These are phyloP conservation scores for Scatophagus argus DNA, from an alignment of 2,113 vertebrate species.

Conservation along the genomic window DNA sequence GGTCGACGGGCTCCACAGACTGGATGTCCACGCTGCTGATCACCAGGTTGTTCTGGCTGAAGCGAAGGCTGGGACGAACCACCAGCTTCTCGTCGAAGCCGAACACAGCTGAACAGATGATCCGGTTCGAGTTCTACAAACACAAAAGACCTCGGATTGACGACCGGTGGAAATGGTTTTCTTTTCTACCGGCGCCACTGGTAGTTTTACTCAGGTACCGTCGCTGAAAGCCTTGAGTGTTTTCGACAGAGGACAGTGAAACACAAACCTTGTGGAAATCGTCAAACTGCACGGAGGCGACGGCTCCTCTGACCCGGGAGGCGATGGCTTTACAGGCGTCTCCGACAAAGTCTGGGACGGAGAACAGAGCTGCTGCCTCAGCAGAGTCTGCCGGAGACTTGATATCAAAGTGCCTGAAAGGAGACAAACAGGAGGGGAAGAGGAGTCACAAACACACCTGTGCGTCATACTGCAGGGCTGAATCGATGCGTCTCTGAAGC, in stretches of 20 bases:
- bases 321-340: conserved; percentile 93
- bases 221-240: too few species aligned
- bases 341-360: conserved; percentile 90
- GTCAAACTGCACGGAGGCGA: conserved; percentile 92
- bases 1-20: conserved; percentile 93
- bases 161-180: too few species aligned
- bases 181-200: too few species aligned
- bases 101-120: conserved; percentile 91
- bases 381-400: conserved; percentile 34
- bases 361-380: conserved; percentile 84
- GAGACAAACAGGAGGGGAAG: neutral
- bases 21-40: conserved; percentile 94
- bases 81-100: conserved; percentile 87
- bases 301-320: conserved; percentile 89
- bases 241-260: too few species aligned
- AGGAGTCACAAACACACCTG: too few species aligned
- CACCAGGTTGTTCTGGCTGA: conserved; percentile 88
- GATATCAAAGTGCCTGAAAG: conserved; percentile 89
- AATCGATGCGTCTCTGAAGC: too few species aligned
- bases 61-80: conserved; percentile 81
- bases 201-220: too few species aligned
- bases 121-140: conserved; percentile 89
- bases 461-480: too few species aligned
- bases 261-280: conserved; percentile 91
- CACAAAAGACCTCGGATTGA: neutral